Evolutionary conservation across 2,888 invertebrate species (phyloP).

Genomic region (Caenorhabditis panamensis): DNA sequence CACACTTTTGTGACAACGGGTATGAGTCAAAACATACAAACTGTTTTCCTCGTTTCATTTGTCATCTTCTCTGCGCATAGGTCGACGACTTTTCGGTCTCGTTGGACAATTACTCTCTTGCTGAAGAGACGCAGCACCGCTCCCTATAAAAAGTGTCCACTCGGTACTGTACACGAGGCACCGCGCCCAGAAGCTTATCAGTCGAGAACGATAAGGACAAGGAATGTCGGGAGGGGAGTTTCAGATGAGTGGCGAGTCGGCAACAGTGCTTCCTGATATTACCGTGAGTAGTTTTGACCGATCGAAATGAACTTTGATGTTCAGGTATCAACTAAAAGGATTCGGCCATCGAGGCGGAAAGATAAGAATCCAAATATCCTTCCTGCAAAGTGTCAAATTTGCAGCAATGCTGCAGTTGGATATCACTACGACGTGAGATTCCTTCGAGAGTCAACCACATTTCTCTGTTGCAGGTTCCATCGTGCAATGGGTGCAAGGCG

Average conservation of each 20-base stretch:
- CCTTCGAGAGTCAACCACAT: not conserved
- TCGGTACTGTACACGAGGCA: not conserved
- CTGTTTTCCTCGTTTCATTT: not conserved
- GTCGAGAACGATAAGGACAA: not conserved
- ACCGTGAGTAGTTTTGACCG: not conserved
- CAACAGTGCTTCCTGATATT: not conserved
- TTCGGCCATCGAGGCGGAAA: not conserved
- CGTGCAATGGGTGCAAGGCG: slow-evolving; percentile 61
- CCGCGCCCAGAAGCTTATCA: slow-evolving; percentile 3
- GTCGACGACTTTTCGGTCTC: slow-evolving; percentile 14
- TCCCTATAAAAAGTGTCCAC: not conserved
- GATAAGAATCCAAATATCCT: not conserved
- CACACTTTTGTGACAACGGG: not conserved
- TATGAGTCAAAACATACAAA: not conserved
- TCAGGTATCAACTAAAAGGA: not conserved
- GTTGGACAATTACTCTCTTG: not conserved
- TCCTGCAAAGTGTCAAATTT: slow-evolving; percentile 62
- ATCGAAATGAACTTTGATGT: not conserved
- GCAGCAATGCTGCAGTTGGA: slow-evolving; percentile 65
- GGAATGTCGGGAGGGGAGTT: too few species aligned
- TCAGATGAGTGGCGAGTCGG: not conserved
- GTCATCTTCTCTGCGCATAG: not conserved
- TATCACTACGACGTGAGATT: slow-evolving; percentile 65
- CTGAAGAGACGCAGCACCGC: slow-evolving; percentile 21
- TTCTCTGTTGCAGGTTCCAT: slow-evolving; percentile 52